A percentile compares a stretch with the other conserved stretches of the same genome.
Conservation (phyloP, 1,140 invertebrate genomes). For the Eurytemora carolleeae region DNA sequence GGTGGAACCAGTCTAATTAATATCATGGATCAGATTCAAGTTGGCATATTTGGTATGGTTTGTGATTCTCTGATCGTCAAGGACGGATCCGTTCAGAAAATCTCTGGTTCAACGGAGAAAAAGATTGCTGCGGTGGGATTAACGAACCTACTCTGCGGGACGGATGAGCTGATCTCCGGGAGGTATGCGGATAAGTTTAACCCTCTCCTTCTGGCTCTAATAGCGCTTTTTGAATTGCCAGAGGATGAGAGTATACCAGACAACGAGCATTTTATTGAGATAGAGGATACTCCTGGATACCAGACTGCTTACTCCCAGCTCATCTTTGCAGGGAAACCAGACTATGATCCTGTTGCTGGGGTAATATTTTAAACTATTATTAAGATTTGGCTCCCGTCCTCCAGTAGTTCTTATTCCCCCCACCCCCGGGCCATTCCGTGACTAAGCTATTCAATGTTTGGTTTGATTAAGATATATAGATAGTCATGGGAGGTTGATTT, state of each 20-base stretch:
- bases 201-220: conserved; percentile 42
- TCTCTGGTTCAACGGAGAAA: conserved; percentile 53
- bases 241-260: conserved; percentile 51
- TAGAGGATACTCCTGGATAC: conserved; percentile 63
- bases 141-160: conserved; percentile 59
- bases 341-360: conserved; percentile 45
- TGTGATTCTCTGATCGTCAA: conserved; percentile 62
- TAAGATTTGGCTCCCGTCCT: too few relatives aligned
- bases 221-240: conserved; percentile 71
- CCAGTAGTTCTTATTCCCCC: too few relatives aligned
- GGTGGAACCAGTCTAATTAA: conserved; percentile 46
- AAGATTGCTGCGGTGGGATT: conserved; percentile 77
- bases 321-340: conserved; percentile 51
- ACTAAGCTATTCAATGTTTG: too few relatives aligned
- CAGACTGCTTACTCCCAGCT: conserved; percentile 74
- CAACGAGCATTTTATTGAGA: conserved; percentile 66
- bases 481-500: too few relatives aligned
- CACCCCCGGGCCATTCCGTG: too few relatives aligned
- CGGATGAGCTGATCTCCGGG: conserved; percentile 38
- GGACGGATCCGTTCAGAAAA: conserved; percentile 53
- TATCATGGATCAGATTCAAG: conserved; percentile 64
- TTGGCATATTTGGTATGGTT: conserved; percentile 84
- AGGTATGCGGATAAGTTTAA: conserved; percentile 37
- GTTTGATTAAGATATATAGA: too few relatives aligned
- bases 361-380: conserved; percentile 40